Conservation (phyloP, 2,797 vertebrate species). For the Malurus splendens region DNA sequence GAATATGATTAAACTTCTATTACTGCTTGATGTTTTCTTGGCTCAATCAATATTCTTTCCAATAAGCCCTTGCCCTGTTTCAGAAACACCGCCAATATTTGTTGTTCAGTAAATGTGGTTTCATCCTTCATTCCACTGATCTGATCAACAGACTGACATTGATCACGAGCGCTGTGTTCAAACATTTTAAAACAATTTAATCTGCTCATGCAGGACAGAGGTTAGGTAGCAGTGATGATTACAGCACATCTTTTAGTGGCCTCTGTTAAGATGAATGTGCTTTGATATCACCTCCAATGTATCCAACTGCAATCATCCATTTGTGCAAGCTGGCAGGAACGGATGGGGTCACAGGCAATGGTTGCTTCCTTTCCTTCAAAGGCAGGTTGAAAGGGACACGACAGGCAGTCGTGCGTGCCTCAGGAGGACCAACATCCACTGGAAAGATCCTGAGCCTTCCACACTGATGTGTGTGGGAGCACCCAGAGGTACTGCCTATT, state of each 20-base stretch:
- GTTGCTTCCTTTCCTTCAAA: neutral
- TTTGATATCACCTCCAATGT: neutral
- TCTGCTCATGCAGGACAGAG: neutral
- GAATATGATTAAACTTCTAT: slow-evolving; percentile 55
- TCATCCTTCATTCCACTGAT: slow-evolving; percentile 30
- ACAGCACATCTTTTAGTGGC: neutral
- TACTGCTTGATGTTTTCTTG: slow-evolving; percentile 49
- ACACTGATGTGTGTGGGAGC: neutral
- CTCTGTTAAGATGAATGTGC: neutral
- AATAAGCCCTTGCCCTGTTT: slow-evolving; percentile 31
- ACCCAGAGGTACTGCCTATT: neutral
- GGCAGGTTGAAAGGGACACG: fast-evolving
- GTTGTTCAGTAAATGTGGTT: slow-evolving; percentile 22
- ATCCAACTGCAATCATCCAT: fast-evolving
- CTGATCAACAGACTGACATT: slow-evolving; percentile 19
- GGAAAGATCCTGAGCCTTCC: neutral
- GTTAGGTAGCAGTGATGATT: neutral
- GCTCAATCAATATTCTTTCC: slow-evolving; percentile 51
- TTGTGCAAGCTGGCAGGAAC: neutral
- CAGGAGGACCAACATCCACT: neutral
- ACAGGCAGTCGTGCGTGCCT: fast-evolving
- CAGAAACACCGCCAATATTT: slow-evolving; percentile 34
- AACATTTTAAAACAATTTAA: slow-evolving; percentile 32
- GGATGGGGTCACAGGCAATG: fast-evolving
- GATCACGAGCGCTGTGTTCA: slow-evolving; percentile 1